A percentile compares a stretch with the other conserved stretches of the same genome.
Conservation (phyloP, 2,888 invertebrate species). For the Cinara cedri region DNA sequence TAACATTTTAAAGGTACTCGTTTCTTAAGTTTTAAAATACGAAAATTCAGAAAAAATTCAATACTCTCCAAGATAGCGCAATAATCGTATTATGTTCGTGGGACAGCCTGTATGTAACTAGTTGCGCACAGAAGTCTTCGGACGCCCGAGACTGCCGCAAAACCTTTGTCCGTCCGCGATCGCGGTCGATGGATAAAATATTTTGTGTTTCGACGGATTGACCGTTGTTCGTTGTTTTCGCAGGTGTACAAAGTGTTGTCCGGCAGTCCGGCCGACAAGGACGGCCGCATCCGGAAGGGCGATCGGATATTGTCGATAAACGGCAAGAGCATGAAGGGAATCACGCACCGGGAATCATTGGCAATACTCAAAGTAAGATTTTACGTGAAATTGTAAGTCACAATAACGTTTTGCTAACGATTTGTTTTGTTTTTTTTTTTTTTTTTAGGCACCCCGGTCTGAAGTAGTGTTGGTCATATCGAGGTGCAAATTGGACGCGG, state of each 20-base stretch:
- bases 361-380: conserved; percentile 73
- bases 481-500: conserved; percentile 58
- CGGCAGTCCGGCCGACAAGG: conserved; percentile 85
- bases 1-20: too few species aligned
- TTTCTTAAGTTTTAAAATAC: too few species aligned
- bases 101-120: too few species aligned
- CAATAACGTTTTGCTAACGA: not conserved
- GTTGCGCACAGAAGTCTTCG: too few species aligned
- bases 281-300: conserved; percentile 84
- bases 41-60: too few species aligned
- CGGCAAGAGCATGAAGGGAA: conserved; percentile 79
- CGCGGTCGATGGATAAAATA: not conserved
- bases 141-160: not conserved
- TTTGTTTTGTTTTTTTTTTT: conserved; percentile 1
- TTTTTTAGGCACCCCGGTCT: conserved; percentile 73
- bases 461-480: conserved; percentile 81
- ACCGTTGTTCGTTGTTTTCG: conserved; percentile 59
- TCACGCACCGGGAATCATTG: conserved; percentile 87
- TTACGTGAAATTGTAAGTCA: not conserved
- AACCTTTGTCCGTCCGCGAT: not conserved
- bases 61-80: too few species aligned
- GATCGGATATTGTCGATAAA: conserved; percentile 89
- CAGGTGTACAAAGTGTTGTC: conserved; percentile 86
- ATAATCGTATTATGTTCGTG: too few species aligned
- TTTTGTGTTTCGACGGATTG: not conserved